Conservation (phyloP, 2,797 vertebrate species). For the Sebastes miniatus region DNA sequence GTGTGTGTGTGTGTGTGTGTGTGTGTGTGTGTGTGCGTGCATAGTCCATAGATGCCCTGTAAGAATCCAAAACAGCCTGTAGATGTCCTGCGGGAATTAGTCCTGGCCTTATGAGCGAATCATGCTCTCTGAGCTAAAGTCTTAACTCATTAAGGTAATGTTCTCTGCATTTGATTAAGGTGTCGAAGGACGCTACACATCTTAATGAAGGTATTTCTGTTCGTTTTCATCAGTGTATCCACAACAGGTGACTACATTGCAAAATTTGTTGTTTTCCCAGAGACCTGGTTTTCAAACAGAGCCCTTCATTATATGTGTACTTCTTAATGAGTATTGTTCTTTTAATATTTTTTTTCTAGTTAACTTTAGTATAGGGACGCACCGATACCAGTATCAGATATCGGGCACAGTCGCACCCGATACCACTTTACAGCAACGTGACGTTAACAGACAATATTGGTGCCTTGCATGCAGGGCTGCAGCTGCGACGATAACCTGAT, state of each 20-base stretch:
- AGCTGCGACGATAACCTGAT: too few species aligned
- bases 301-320: not conserved
- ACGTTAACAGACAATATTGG: too few species aligned
- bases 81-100: conserved; percentile 41
- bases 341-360: not conserved
- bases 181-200: not conserved
- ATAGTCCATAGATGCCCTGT: conserved; percentile 13
- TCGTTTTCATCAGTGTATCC: not conserved
- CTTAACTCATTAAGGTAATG: conserved; percentile 18
- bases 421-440: too few species aligned
- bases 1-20: not conserved
- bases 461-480: too few species aligned
- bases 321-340: not conserved
- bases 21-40: not conserved
- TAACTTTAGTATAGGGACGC: not conserved
- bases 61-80: conserved; percentile 33
- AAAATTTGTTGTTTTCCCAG: not conserved
- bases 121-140: not conserved
- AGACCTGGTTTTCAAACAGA: not conserved
- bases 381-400: too few species aligned
- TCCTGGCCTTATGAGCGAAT: conserved; percentile 17
- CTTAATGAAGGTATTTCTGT: not conserved
- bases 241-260: not conserved
- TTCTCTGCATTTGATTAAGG: conserved; percentile 11
- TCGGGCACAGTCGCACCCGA: too few species aligned